These are phyloP conservation scores for Erpobdella octoculata DNA, from an alignment of 2,888 invertebrate species.

Conservation along the genomic window DNA sequence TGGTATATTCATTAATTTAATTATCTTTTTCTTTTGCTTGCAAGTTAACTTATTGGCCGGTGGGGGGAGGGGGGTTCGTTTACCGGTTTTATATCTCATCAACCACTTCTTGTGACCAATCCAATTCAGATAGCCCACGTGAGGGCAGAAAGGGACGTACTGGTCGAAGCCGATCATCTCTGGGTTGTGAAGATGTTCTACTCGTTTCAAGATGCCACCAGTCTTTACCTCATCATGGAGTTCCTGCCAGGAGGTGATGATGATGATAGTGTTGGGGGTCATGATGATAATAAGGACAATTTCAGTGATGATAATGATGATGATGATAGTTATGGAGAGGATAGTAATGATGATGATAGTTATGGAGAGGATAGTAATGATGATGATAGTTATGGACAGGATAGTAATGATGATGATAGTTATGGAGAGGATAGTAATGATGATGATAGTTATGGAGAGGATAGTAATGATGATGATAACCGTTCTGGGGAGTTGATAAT, in stretches of 20 bases:
- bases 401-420: too few species aligned
- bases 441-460: too few species aligned
- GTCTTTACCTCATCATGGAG: constrained; percentile 99
- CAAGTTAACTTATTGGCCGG: too few species aligned
- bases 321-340: neutral
- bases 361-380: too few species aligned
- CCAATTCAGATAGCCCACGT: constrained; percentile 77
- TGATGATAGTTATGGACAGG: too few species aligned
- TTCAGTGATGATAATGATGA: neutral
- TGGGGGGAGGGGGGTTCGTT: too few species aligned
- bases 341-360: constrained; percentile 1
- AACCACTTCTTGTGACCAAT: neutral
- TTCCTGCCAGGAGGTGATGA: constrained; percentile 84
- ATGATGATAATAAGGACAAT: neutral
- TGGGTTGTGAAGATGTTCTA: constrained; percentile 99
- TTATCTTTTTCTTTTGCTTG: neutral
- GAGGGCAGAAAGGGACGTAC: constrained; percentile 90
- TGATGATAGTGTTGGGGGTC: neutral
- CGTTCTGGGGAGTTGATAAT: too few species aligned
- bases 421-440: too few species aligned
- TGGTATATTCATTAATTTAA: neutral
- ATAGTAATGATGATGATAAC: too few species aligned
- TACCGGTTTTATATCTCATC: neutral
- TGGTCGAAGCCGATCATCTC: constrained; percentile 97
- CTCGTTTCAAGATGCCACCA: constrained; percentile 93